Conservation (phyloP, 2,797 vertebrate genomes). For the Potorous gilbertii region DNA sequence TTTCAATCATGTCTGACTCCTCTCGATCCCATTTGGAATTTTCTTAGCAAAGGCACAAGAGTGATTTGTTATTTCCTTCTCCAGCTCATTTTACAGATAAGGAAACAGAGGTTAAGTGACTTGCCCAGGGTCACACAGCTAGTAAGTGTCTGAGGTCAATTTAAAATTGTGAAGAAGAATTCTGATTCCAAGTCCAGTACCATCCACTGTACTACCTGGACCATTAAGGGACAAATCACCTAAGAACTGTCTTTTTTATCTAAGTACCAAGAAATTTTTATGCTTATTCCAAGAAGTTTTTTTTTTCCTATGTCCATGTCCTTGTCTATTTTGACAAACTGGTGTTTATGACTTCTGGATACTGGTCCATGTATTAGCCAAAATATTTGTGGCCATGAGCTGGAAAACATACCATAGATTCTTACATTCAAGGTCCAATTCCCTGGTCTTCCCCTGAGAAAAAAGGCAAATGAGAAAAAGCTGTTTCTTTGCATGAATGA, state of each 20-base stretch:
- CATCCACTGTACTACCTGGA: neutral
- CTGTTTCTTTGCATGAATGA: constrained; percentile 74
- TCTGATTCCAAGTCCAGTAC: neutral
- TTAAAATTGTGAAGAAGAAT: neutral
- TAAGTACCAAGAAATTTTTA: neutral
- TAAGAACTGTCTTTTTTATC: neutral
- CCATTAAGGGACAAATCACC: neutral
- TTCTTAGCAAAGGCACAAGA: neutral
- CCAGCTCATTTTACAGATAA: neutral
- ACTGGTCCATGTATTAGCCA: neutral
- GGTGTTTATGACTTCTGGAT: neutral
- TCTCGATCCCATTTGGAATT: neutral
- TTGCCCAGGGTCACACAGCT: neutral
- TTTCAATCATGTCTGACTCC: neutral
- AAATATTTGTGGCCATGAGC: neutral
- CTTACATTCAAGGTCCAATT: neutral
- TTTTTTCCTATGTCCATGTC: neutral
- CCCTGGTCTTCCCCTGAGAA: constrained; percentile 55
- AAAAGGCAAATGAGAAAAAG: constrained; percentile 75
- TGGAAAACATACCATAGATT: constrained; percentile 46
- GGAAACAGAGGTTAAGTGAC: neutral
- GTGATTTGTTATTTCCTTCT: neutral
- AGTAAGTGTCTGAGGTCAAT: neutral
- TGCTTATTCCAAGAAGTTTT: neutral
- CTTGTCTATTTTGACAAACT: neutral